Base-by-base conservation (phyloP, 2,797 vertebrate species). In the Schizopygopsis malacanthus region DNA sequence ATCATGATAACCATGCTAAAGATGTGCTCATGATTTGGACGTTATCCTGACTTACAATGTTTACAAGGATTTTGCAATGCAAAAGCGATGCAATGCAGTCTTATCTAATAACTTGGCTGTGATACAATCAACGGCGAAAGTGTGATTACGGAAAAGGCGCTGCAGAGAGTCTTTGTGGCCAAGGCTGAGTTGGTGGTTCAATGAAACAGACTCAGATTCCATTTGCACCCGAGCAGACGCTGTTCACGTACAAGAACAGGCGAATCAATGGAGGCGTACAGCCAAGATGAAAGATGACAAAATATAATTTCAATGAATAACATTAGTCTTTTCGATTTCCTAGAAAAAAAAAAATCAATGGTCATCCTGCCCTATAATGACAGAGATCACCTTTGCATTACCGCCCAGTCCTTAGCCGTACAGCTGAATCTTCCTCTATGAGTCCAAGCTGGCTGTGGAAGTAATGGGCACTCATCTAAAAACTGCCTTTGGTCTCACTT, bases 1-100 rank as follows among this genome's bases (percentile, higher is more conserved):
- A 92, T 90, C 63, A 90, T 86, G 87, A 91, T 78, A 91, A 93
- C 92, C 71, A 52, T 22, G 72, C 87, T 85, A 85, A 81, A 90
- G 89, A 90, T 71, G 82, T 88, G 89, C 75, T 85, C 79, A 63
- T 79, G 83, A 87, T 82, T 79, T 11, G 59, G 50, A 91, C 50
- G 65, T 39, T 22, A 59, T 59, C 56, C 67, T 0, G 25, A 81
- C 72, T 61, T 87, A 63, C 47, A 67, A 75, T 90, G 52, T 71
- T 59, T 81, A 54, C 37, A 84, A 59, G 56, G 10, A 81, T 59
- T 59, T 39, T 43, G 16, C 70, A 54, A 87, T 28, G 28, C 69
- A 33, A 84, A 69, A 69, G 47, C 37, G 0, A 54, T 4, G 47
- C 8, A 33, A 69, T 47, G 54, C 37, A 54, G 61, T 78, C 16